Evolutionary conservation across 2,888 invertebrate species (phyloP).

Genomic region (Temnothorax unifasciatus): DNA sequence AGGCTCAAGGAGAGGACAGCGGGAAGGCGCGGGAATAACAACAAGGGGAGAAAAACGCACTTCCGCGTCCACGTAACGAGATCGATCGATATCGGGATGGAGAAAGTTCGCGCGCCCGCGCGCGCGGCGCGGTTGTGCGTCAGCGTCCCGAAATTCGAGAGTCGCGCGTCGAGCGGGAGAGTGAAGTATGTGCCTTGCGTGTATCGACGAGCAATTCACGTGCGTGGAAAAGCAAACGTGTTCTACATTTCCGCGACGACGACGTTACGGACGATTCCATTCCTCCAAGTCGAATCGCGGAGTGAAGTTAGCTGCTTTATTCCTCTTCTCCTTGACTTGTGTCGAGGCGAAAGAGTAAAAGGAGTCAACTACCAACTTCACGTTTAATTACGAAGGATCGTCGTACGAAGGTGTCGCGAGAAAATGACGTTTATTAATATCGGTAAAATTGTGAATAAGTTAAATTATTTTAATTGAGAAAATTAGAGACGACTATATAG

Average conservation of each 20-base stretch:
- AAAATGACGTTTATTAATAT: neutral
- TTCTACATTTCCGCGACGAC: neutral
- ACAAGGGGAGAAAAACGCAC: neutral
- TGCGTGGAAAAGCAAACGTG: slow-evolving; percentile 10
- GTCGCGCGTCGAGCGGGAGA: slow-evolving; percentile 6
- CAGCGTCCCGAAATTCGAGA: slow-evolving; percentile 23
- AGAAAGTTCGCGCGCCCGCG: slow-evolving; percentile 68
- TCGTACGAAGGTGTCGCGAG: too few relatives aligned
- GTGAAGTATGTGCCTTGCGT: neutral
- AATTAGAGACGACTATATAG: neutral
- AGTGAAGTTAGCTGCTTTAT: neutral
- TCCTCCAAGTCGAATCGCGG: neutral
- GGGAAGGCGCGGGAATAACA: neutral
- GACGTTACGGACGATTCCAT: neutral
- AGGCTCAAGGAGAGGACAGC: neutral
- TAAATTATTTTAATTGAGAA: neutral
- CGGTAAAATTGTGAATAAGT: neutral
- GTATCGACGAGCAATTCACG: neutral
- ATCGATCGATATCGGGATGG: slow-evolving; percentile 56
- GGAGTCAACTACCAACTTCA: too few relatives aligned
- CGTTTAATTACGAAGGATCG: too few relatives aligned
- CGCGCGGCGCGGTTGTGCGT: slow-evolving; percentile 15
- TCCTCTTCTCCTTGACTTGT: too few relatives aligned
- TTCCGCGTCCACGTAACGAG: slow-evolving; percentile 31
- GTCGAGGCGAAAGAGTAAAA: too few relatives aligned